Percentiles rank a stretch among this genome's conserved stretches.
phyloP scores from a whole-genome alignment of 2,888 invertebrate species.

The Nebria salina region DNA sequence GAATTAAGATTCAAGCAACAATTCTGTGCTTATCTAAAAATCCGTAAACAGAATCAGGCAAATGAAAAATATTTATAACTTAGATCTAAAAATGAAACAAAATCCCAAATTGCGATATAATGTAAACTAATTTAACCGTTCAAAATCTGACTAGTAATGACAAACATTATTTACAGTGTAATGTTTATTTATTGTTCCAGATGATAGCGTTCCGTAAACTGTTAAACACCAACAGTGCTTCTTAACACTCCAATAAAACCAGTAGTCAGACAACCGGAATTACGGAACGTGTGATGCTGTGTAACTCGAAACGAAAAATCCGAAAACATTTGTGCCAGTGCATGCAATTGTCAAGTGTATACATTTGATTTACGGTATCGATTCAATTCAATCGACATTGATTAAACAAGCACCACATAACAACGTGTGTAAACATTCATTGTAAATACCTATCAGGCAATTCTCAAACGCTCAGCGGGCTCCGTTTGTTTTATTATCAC shows the following conservation, averaged over 20 bases:
- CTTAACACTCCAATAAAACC: slow-evolving; percentile 2
- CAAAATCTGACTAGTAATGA: neutral
- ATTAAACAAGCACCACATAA: neutral
- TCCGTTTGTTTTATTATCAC: neutral
- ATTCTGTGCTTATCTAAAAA: too few species aligned
- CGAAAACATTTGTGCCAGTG: neutral
- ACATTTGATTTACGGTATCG: neutral
- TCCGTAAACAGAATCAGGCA: too few species aligned
- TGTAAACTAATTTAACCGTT: too few species aligned
- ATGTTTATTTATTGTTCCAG: slow-evolving; percentile 34
- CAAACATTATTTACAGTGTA: slow-evolving; percentile 8
- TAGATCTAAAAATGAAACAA: too few species aligned
- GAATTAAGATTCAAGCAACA: too few species aligned
- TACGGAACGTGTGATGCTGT: neutral
- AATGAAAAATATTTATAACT: too few species aligned
- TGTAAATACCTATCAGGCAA: neutral
- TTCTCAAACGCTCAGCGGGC: neutral
- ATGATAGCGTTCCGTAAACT: slow-evolving; percentile 7
- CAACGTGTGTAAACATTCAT: neutral
- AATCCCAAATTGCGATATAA: too few species aligned
- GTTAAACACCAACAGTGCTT: slow-evolving; percentile 19
- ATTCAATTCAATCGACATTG: neutral
- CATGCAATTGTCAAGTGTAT: neutral
- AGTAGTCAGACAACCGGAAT: neutral
- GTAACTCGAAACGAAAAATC: neutral